Evolutionary conservation across 1,140 invertebrate species (phyloP).

Genomic region (Drosophila ananassae): DNA sequence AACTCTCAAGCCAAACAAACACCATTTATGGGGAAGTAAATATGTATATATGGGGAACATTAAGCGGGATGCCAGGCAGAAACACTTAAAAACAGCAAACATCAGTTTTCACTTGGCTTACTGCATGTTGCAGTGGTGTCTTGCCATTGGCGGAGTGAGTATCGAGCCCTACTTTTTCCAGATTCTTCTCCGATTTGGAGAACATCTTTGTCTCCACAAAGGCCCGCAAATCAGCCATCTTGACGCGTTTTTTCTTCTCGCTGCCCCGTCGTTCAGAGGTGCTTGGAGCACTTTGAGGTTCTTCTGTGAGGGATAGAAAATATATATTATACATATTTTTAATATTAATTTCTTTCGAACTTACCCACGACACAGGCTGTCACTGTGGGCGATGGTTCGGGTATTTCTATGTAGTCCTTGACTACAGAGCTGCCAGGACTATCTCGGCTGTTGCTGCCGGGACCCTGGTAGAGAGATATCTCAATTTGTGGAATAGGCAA

Average conservation of each 20-base stretch:
- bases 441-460: slow-evolving; percentile 88
- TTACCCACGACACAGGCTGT: slow-evolving; percentile 64
- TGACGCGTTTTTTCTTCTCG: slow-evolving; percentile 94
- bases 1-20: slow-evolving; percentile 55
- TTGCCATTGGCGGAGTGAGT: slow-evolving; percentile 86
- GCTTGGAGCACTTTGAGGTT: slow-evolving; percentile 84
- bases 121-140: slow-evolving; percentile 81
- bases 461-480: slow-evolving; percentile 92
- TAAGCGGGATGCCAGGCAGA: slow-evolving; percentile 39
- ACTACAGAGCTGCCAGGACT: slow-evolving; percentile 84
- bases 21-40: slow-evolving; percentile 13
- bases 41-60: slow-evolving; percentile 6
- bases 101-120: slow-evolving; percentile 72
- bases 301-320: slow-evolving; percentile 73
- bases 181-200: slow-evolving; percentile 94
- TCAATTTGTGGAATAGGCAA: slow-evolving; percentile 97
- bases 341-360: not conserved
- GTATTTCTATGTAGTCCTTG: slow-evolving; percentile 91
- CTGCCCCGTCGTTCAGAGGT: slow-evolving; percentile 88
- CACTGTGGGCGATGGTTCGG: slow-evolving; percentile 84
- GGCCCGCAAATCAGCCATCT: slow-evolving; percentile 94
- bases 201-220: slow-evolving; percentile 96
- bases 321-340: too few relatives aligned
- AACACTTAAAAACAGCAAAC: slow-evolving; percentile 58
- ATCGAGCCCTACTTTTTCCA: slow-evolving; percentile 94